phyloP scores from a whole-genome alignment of 2,888 invertebrate species.

The Anoplius nigerrimus region DNA sequence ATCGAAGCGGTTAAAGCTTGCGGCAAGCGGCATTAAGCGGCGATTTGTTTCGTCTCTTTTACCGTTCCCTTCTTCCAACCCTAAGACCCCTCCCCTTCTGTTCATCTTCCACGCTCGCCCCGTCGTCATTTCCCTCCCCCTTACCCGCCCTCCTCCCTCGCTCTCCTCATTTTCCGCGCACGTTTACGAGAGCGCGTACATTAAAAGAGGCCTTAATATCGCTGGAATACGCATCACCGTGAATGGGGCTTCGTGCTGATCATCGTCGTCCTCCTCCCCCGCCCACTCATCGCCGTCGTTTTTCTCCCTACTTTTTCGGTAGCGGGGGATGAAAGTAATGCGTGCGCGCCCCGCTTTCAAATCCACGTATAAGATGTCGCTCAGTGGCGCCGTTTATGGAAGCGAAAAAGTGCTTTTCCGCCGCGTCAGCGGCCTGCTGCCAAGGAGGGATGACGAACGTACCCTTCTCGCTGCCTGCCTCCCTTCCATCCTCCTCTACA shows the following conservation, averaged over 20 bases:
- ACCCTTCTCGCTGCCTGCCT: too few relatives aligned
- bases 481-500: too few relatives aligned
- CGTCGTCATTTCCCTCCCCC: background rate
- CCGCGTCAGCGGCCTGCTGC: constrained; percentile 36
- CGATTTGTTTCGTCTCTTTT: constrained; percentile 34
- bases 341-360: background rate
- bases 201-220: constrained; percentile 35
- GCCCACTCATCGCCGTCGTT: constrained; percentile 1
- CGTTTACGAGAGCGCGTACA: constrained; percentile 8
- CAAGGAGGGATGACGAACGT: constrained; percentile 24
- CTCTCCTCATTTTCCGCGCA: constrained; percentile 28
- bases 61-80: constrained; percentile 15
- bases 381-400: constrained; percentile 21
- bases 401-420: constrained; percentile 39
- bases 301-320: too few relatives aligned
- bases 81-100: background rate
- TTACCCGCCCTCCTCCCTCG: constrained; percentile 19
- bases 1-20: constrained; percentile 39
- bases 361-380: background rate
- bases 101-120: constrained; percentile 1
- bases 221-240: constrained; percentile 26
- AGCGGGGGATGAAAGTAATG: constrained; percentile 11
- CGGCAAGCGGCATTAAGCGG: constrained; percentile 22
- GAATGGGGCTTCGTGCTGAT: constrained; percentile 12
- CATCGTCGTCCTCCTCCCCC: constrained; percentile 7